Evolutionary conservation across 2,888 invertebrate genomes (phyloP), one percentile per base, ranked within the genome.

Genomic region (Amblyjoppa fuscipennis): DNA sequence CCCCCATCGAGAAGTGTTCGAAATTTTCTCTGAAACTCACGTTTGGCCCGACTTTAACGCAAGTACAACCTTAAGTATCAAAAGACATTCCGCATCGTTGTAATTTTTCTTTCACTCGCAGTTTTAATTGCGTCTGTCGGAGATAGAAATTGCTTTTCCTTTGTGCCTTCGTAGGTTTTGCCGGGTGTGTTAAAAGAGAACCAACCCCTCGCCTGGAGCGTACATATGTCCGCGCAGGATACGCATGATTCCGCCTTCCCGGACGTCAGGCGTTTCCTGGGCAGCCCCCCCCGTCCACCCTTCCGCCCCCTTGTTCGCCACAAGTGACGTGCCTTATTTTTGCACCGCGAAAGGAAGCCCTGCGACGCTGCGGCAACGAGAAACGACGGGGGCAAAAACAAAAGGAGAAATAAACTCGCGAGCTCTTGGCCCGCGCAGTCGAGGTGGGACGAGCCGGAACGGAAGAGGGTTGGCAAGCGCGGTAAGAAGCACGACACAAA

Each of bases 291-390:
- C 13, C n/a, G 9, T 16, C 20, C 56, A 34, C 25, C 20, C 11
- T 16, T 16, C 34, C 41, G 3, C 51, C 64, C 38, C 56, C 66
- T 59, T 34, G 56, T 28, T 41, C 51, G 3, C 34, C 74, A 45
- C 16, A 64, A 84, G 69, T 81, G 84, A 78, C 84, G 69, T 70
- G 59, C 74, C 77, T 77, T 84, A 81, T 85, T 85, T 78, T 85
- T 85, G 74, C 51, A 61, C 68, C 68, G 74, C 13, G 51, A 66
- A 49, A 69, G 61, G 28, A 4, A 69, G 56, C 78, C 80, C 71
- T 5, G 31, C 76, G 59, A 76, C 11, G 61, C 49, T 11, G 6
- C 0, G 59, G 13, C 13, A 41, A 59, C 20, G 59, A 25, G 59
- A 45, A 59, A 59, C 59, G 73, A 74, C 73, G 41, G 61, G 53